These are phyloP conservation scores for Hyposoter didymator DNA, from an alignment of 2,888 invertebrate species.

Conservation along the genomic window DNA sequence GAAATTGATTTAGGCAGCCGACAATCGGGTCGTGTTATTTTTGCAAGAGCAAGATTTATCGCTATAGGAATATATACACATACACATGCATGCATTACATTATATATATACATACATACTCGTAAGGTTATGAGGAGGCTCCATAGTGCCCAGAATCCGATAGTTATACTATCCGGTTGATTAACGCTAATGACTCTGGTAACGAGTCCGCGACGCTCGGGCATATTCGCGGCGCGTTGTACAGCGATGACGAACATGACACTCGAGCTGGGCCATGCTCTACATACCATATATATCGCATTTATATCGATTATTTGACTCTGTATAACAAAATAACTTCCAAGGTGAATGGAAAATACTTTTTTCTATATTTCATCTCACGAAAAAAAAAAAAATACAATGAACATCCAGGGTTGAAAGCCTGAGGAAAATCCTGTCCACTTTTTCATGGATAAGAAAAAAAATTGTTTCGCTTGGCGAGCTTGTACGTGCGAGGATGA, in stretches of 20 bases:
- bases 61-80: not conserved
- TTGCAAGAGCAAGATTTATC: not conserved
- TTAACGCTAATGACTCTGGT: slow-evolving; percentile 62
- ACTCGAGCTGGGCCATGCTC: slow-evolving; percentile 8
- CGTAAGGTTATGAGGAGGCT: slow-evolving; percentile 14
- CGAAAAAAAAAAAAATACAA: slow-evolving; percentile 2
- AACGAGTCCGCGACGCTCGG: slow-evolving; percentile 56
- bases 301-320: slow-evolving; percentile 45
- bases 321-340: not conserved
- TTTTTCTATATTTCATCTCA: not conserved
- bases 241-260: slow-evolving; percentile 36
- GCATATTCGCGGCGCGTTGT: slow-evolving; percentile 34
- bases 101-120: not conserved
- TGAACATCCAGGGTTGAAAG: slow-evolving; percentile 17
- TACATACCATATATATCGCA: not conserved
- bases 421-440: slow-evolving; percentile 17
- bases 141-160: slow-evolving; percentile 32
- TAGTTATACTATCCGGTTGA: slow-evolving; percentile 60
- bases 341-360: not conserved
- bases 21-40: slow-evolving; percentile 62
- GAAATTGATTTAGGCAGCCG: slow-evolving; percentile 27
- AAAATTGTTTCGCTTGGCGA: slow-evolving; percentile 18
- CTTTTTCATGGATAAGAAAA: not conserved
- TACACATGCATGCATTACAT: not conserved
- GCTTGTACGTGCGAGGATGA: slow-evolving; percentile 29